phyloP scores from a whole-genome alignment of 2,888 invertebrate genomes.

The Brachypalpus laphriformis region DNA sequence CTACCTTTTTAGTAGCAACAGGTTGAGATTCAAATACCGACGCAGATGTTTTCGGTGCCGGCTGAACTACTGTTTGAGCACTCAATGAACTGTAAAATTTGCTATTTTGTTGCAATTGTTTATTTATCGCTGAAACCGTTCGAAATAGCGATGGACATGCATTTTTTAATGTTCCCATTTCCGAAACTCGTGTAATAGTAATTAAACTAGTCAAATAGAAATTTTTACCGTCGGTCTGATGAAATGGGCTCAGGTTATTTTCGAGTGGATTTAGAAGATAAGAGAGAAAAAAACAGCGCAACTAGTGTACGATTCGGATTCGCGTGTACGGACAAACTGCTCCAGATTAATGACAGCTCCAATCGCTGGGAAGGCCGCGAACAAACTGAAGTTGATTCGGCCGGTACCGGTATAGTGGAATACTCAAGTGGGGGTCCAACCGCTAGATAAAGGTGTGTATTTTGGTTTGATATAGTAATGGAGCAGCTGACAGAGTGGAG shows the following conservation, averaged over 20 bases:
- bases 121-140: neutral
- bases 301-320: neutral
- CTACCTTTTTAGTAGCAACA: constrained; percentile 44
- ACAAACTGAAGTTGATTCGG: neutral
- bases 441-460: neutral
- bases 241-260: neutral
- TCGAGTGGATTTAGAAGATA: neutral
- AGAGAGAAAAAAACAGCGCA: neutral
- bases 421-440: neutral
- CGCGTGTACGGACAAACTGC: neutral
- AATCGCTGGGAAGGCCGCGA: neutral
- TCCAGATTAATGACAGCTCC: neutral
- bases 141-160: constrained; percentile 1
- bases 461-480: neutral
- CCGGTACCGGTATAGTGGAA: neutral
- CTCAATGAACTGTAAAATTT: constrained; percentile 13
- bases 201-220: neutral
- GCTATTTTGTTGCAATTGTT: constrained; percentile 19
- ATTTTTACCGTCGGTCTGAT: neutral
- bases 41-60: constrained; percentile 11
- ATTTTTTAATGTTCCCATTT: constrained; percentile 34
- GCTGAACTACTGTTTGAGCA: constrained; percentile 18
- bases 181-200: neutral
- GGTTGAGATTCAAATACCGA: constrained; percentile 20
- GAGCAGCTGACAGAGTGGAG: constrained; percentile 30